Evolutionary conservation across 1,140 invertebrate genomes (phyloP), one percentile per base, ranked within the genome.

Genomic region (Pogonus chalceus): DNA sequence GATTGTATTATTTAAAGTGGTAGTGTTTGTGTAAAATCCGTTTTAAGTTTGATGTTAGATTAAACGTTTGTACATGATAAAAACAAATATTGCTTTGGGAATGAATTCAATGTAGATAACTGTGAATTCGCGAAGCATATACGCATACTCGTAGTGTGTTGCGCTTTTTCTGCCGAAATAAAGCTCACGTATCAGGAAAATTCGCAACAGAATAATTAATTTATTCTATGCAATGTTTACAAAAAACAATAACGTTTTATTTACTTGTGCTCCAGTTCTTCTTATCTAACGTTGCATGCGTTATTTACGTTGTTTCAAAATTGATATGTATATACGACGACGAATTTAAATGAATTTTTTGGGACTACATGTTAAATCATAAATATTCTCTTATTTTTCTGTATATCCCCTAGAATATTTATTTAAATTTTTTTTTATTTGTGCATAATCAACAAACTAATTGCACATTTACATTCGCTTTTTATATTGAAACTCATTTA

Each of bases 191-290:
- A 43, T 43, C 37, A 10, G 7, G 37, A 4, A n/a, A 43, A 43
- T 43, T 14, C 26, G 26, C 26, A 7, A 4, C 7, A 4, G 26
- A 31, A 43, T 43, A 43, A 43, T 43, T 43, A 43, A 43, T 43
- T 43, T 43, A 43, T 43, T 43, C 37, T 43, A 43, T 43, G 37
- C 37, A 43, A 9, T 43, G 37, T 43, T 43, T 43, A 43, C 37
- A 43, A 43, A 18, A 9, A 43, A 43, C 26, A 31, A 31, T 31
- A 31, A 31, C 26, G 26, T 31, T 31, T 31, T 31, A 31, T 31
- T 31, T 14, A 31, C 26, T 31, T 31, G 26, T 31, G 26, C 14
- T 31, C 26, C 26, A 4, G 7, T 31, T 31, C 4, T 31, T 31
- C 26, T 31, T 31, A 31, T 31, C 26, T 31, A 31, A 14, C 26